Conservation (phyloP, 2,888 invertebrate genomes). For the Coleophora flavipennella region DNA sequence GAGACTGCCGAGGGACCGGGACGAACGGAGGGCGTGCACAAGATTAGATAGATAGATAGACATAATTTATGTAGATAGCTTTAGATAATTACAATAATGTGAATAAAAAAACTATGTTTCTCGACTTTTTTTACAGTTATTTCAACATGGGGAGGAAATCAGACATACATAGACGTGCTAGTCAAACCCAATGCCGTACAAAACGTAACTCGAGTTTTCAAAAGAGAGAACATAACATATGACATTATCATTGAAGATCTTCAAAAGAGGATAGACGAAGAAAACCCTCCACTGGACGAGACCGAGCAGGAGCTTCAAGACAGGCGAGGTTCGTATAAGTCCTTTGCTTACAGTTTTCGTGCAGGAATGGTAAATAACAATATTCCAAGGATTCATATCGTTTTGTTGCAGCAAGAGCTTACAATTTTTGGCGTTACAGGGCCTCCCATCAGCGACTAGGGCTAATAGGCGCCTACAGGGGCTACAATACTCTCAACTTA, state of each 20-base stretch:
- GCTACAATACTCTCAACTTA: slow-evolving; percentile 68
- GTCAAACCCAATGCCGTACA: slow-evolving; percentile 77
- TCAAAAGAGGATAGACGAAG: slow-evolving; percentile 83
- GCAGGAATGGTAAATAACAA: slow-evolving; percentile 19
- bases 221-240: slow-evolving; percentile 75
- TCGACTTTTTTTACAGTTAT: slow-evolving; percentile 58
- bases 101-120: too few species aligned
- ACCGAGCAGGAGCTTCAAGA: slow-evolving; percentile 79
- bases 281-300: slow-evolving; percentile 81
- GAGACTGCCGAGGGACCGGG: too few species aligned
- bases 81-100: too few species aligned
- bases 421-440: slow-evolving; percentile 74
- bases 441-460: slow-evolving; percentile 52
- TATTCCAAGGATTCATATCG: slow-evolving; percentile 51
- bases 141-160: slow-evolving; percentile 77
- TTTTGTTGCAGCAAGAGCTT: slow-evolving; percentile 72
- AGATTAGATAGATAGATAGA: too few species aligned
- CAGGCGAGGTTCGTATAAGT: slow-evolving; percentile 72
- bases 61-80: too few species aligned
- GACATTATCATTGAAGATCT: slow-evolving; percentile 84
- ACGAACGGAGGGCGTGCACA: too few species aligned
- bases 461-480: slow-evolving; percentile 62
- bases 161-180: slow-evolving; percentile 77
- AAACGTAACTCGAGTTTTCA: slow-evolving; percentile 75
- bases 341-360: background rate